Evolutionary conservation across 2,888 invertebrate genomes (phyloP), one percentile per base, ranked within the genome.

Genomic region (Caenorhabditis doughertyi): DNA sequence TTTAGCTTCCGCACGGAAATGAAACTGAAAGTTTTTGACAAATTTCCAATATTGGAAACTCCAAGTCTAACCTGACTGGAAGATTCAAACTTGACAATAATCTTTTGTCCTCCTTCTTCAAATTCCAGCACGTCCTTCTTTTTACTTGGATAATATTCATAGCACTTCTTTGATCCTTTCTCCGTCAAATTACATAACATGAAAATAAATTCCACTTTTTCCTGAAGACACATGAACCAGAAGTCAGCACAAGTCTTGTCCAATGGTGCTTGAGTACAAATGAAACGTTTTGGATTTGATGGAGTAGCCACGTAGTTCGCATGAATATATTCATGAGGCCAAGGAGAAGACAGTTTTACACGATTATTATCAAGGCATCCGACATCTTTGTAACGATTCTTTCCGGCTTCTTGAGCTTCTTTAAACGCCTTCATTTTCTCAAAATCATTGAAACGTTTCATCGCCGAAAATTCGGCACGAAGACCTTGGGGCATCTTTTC

Each of bases 221-320:
- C 86, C 53, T 85, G 85, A 62, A 84, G 60, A 39, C 82, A 71
- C 85, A 87, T 85, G 32, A 51, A 73, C 86, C 86, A 86, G 35
- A 84, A 85, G 58, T 86, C 86, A 60, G 81, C 65, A 32, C 81
- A 82, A 8, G 86, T 86, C 67, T 81, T 83, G 62, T 82, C 83
- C 65, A 86, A 25, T n/a, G 86, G 86, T 39, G 85, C 86, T 73
- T 85, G 86, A 39, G 86, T 76, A 55, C 86, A 86, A 64, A 86
- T 86, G 81, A 86, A 86, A 8, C 85, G 79, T 56, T 83, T 82
- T 9, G 81, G 67, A 25, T 68, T 71, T 25, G 49, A 35, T 11
- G 85, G 82, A 16, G 81, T 81, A 27, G 80, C 53, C 47, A 86
- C 86, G 76, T 80, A 86, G 80, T 86, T 86, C 9, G 83, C 86